Evolutionary conservation across 2,888 invertebrate species (phyloP), one percentile per base, ranked within the genome.

Genomic region (Drosophila macrospina): DNA sequence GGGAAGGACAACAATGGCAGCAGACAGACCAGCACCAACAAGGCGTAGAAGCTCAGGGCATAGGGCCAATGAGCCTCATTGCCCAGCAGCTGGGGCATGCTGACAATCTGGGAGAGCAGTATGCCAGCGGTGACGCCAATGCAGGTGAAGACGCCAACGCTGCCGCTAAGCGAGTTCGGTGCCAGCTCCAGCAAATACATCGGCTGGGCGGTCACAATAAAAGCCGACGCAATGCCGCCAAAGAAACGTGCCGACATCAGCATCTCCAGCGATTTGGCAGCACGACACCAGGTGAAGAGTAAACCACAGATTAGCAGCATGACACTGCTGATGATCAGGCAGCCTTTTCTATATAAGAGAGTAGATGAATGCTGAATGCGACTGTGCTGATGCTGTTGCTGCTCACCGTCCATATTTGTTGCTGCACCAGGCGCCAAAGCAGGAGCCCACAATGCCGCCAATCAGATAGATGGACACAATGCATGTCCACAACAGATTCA

Each of bases 151-250:
- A 96, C 96, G 4, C 98, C 98, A 89, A 96, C 94, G 7, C 96
- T 94, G 13, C 98, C 98, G 26, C 96, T 93, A 16, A 97, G 92
- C 20, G 93, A 92, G 1, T 94, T 79, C 0, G 98, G 98, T 0
- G 98, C 95, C 70, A 98, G 92, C 92, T 98, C 98, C 7, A 96
- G 94, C 89, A 98, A 93, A 92, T 98, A 98, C 95, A 98, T 96
- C 0, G 98, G 98, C 70, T 97, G 95, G 62, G 97, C 94, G 67
- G 96, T 95, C 26, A 97, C 97, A 52, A 96, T 95, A 50, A 98
- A 92, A 69, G 98, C 96, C 84, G 94, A 94, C 70, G 95, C 93
- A 37, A 96, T 89, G 34, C 98, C 98, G 54, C 95, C 95, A 36
- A 97, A 78, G 68, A 97, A 92, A 81, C 98, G 93, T 0, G 95